Evolutionary conservation across 2,797 vertebrate species (phyloP).

Genomic region (Melanogrammus aeglefinus): DNA sequence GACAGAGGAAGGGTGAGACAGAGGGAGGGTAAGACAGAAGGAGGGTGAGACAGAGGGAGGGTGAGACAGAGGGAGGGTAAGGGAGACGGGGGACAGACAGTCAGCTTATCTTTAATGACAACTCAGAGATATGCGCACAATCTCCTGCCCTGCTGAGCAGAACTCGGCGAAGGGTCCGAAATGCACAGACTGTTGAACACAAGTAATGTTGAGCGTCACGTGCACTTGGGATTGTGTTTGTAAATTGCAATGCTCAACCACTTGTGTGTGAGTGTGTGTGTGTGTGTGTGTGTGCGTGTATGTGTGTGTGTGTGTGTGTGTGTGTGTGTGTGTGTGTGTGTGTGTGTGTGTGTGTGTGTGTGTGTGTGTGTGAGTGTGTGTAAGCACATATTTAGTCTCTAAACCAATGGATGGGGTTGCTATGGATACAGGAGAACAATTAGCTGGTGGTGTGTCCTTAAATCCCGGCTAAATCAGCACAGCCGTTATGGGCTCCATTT

Average conservation of each 20-base stretch:
- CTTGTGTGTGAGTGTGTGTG: neutral
- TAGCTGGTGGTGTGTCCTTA: slow-evolving; percentile 69
- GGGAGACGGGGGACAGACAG: slow-evolving; percentile 19
- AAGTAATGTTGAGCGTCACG: neutral
- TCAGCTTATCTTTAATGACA: slow-evolving; percentile 50
- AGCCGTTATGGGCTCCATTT: slow-evolving; percentile 50
- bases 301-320: neutral
- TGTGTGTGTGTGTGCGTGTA: neutral
- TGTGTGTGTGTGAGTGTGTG: slow-evolving; percentile 38
- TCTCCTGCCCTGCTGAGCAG: too few relatives aligned
- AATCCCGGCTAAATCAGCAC: slow-evolving; percentile 77
- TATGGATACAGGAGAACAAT: slow-evolving; percentile 78
- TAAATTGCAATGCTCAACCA: too few relatives aligned
- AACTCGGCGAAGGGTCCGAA: too few relatives aligned
- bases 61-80: neutral
- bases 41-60: too few relatives aligned
- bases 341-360: slow-evolving; percentile 9
- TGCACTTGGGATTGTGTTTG: too few relatives aligned
- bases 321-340: slow-evolving; percentile 13
- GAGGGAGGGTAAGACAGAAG: too few relatives aligned
- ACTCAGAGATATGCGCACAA: neutral
- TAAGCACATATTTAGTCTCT: slow-evolving; percentile 56
- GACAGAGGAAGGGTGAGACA: too few relatives aligned
- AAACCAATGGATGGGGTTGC: slow-evolving; percentile 74
- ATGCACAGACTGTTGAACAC: neutral